Base-by-base conservation (phyloP, 2,888 invertebrate genomes). In the Seira ritae region DNA sequence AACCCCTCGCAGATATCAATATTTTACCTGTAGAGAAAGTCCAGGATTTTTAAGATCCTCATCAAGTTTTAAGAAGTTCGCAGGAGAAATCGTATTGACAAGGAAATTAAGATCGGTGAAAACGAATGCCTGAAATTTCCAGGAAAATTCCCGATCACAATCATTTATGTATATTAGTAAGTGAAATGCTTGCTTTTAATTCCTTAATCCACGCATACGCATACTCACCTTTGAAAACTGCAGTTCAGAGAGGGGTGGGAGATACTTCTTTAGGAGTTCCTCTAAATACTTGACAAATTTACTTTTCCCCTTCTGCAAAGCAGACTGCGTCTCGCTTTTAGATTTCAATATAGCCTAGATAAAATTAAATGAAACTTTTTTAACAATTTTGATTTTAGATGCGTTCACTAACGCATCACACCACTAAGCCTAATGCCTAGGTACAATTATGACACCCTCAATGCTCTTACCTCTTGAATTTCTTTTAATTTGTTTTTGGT, bases 21-120 rank as follows among this genome's bases (percentile, higher is more conserved):
- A 19, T 22, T 20, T 19, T 62, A 82, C 87, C 65, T 83, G 55
- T n/a, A 87, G 72, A 76, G 79, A 71, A 17, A 75, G 72, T 24
- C 37, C 80, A 0, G 86, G 87, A 50, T 68, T 62, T 0, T 19
- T 46, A 15, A 87, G 66, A 12, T 83, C 84, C 65, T 77, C 78
- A 69, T 85, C 78, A 20, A 87, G 23, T 46, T 73, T 66, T 24
- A 82, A 69, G 67, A 62, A 82, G 37, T 77, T 82, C 10, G 82
- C 82, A 24, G 82, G 82, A 17, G 67, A 82, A 1, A 72, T 17
- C 0, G 69, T 46, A 10, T 66, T 62, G 0, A 82, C 42, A 60
- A 82, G 17, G 3, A 67, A 72, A n/a, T 10, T 67, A 4, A 77
- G 68, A 24, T 82, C 77, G n/a, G 2, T 50, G 46, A 62, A 82